Percentiles rank a stretch among this genome's conserved stretches.
phyloP scores from a whole-genome alignment of 2,888 invertebrate species.

The Trachelus tabidus region DNA sequence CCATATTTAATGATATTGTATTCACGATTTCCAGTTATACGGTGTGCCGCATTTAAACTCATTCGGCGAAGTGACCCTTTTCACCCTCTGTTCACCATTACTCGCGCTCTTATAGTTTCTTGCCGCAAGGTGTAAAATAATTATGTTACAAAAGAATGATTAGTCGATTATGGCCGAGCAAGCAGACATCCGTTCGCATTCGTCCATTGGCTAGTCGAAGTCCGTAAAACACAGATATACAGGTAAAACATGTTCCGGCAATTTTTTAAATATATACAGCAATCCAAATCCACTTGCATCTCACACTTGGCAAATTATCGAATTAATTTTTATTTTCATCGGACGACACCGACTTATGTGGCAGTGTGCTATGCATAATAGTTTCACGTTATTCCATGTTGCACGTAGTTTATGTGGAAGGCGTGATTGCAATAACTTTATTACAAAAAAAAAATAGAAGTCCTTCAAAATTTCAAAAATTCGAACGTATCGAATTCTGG shows the following conservation, averaged over 20 bases:
- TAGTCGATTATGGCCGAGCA: background rate
- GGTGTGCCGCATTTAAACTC: conserved; percentile 16
- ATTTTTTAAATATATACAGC: background rate
- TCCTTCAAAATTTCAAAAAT: background rate
- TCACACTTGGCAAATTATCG: background rate
- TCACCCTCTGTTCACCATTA: conserved; percentile 15
- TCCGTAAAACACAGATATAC: background rate
- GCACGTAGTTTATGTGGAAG: background rate
- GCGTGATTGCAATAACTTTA: background rate
- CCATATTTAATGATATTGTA: conserved; percentile 58
- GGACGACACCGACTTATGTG: background rate
- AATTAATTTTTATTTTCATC: background rate
- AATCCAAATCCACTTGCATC: background rate
- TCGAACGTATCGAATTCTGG: background rate
- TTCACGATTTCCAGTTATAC: conserved; percentile 22
- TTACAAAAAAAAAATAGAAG: background rate
- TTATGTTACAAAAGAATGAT: conserved; percentile 1
- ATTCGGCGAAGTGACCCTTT: conserved; percentile 13
- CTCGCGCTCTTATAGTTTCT: background rate
- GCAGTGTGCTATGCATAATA: background rate
- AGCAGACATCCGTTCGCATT: background rate
- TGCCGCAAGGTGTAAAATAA: background rate
- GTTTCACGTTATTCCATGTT: background rate
- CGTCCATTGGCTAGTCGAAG: background rate
- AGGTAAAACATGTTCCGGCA: background rate